phyloP scores from a whole-genome alignment of 1,140 invertebrate genomes.

The Ceratitis capitata region DNA sequence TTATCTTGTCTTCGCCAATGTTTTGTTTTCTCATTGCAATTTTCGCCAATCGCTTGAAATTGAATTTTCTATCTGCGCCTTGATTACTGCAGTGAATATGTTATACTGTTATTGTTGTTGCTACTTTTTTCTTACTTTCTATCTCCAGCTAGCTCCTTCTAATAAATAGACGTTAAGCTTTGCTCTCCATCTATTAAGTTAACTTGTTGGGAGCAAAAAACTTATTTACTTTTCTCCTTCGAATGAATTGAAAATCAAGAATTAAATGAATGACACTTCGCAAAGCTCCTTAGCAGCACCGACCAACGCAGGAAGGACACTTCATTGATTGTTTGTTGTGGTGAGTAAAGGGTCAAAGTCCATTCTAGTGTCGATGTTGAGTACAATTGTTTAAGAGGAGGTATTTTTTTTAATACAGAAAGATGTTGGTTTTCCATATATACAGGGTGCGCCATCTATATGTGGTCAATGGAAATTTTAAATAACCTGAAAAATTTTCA shows the following conservation, averaged over 20 bases:
- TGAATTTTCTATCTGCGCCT: background rate
- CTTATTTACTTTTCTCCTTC: background rate
- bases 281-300: background rate
- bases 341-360: too few relatives aligned
- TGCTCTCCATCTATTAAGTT: background rate
- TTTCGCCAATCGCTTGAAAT: constrained; percentile 18
- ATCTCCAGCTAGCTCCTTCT: background rate
- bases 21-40: background rate
- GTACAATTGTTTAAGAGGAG: background rate
- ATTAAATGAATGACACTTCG: background rate
- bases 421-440: background rate
- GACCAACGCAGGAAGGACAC: background rate
- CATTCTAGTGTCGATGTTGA: background rate
- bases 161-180: background rate
- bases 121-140: background rate
- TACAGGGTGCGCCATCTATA: background rate
- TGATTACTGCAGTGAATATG: background rate
- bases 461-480: too few relatives aligned
- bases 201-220: too few relatives aligned
- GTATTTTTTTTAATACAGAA: too few relatives aligned
- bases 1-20: background rate
- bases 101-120: background rate
- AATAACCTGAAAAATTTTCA: too few relatives aligned
- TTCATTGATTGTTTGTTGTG: background rate
- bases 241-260: background rate